Evolutionary conservation across 2,888 invertebrate species (phyloP).

Genomic region (Heteromurus nitidus): DNA sequence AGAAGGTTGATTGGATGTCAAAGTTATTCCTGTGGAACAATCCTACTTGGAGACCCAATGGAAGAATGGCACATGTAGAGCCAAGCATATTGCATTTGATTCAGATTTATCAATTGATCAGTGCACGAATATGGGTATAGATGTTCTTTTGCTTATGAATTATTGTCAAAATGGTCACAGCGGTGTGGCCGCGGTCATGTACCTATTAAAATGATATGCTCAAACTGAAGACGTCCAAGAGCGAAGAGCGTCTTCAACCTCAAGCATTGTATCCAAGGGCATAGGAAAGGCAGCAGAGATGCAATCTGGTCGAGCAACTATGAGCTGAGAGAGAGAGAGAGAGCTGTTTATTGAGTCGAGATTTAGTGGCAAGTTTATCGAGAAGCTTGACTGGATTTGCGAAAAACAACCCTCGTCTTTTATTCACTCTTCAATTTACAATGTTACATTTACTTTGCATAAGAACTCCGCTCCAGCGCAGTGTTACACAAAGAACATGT

Average conservation of each 20-base stretch:
- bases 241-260: too few relatives aligned
- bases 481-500: too few relatives aligned
- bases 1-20: slow-evolving; percentile 49
- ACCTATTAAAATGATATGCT: not conserved
- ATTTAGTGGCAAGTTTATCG: too few relatives aligned
- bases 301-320: not conserved
- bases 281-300: slow-evolving; percentile 20
- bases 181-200: too few relatives aligned
- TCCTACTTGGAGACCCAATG: slow-evolving; percentile 28
- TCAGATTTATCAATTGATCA: not conserved
- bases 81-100: not conserved
- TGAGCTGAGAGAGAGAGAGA: too few relatives aligned
- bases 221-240: too few relatives aligned
- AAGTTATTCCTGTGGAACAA: slow-evolving; percentile 24
- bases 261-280: slow-evolving; percentile 32
- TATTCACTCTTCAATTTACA: too few relatives aligned
- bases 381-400: not conserved
- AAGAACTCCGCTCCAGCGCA: too few relatives aligned
- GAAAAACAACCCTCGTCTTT: not conserved
- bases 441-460: too few relatives aligned
- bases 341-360: slow-evolving; percentile 5
- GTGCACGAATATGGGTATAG: too few relatives aligned
- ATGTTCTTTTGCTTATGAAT: too few relatives aligned
- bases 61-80: not conserved
- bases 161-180: too few relatives aligned